phyloP scores from a whole-genome alignment of 92 coral and sea anemone genomes.

The Anthopleura xanthogrammica region DNA sequence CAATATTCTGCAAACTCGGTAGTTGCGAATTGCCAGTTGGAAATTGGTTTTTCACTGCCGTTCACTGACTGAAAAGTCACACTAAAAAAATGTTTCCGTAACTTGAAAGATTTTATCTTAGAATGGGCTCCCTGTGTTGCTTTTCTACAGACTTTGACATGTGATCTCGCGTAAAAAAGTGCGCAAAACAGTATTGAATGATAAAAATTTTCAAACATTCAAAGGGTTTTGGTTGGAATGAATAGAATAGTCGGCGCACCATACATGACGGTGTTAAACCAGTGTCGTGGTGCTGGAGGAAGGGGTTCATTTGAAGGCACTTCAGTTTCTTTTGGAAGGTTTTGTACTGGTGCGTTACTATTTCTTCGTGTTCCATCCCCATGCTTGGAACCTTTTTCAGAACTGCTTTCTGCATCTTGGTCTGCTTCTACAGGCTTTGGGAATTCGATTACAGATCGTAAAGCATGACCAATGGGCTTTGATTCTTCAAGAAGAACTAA shows the following conservation, averaged over 20 bases:
- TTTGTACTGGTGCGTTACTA: conserved; percentile 8
- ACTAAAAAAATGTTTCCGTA: no score
- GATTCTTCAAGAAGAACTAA: conserved; percentile 57
- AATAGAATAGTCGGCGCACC: conserved; percentile 70
- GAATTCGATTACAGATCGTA: conserved; percentile 64
- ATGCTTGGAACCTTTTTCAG: conserved; percentile 67
- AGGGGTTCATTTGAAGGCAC: conserved; percentile 27
- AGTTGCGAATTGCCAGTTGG: no score
- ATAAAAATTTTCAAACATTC: background rate
- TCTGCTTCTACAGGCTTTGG: conserved; percentile 64
- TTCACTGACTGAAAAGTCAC: no score
- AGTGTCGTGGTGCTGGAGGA: conserved; percentile 58
- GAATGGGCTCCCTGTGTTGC: no score
- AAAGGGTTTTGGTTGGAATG: conserved; percentile 51
- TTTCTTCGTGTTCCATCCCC: conserved; percentile 21
- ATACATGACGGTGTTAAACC: conserved; percentile 87
- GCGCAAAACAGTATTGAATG: no score
- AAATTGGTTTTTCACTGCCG: no score
- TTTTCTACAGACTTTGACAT: no score
- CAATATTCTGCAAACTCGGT: no score
- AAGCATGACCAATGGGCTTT: conserved; percentile 86
- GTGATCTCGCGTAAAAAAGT: no score
- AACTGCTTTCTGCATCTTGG: conserved; percentile 57
- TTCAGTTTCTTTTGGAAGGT: conserved; percentile 1
- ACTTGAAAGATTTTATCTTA: no score